A percentile compares a stretch with the other conserved stretches of the same genome.
Conservation (phyloP, 2,113 vertebrate genomes). For the Bombycilla garrulus region DNA sequence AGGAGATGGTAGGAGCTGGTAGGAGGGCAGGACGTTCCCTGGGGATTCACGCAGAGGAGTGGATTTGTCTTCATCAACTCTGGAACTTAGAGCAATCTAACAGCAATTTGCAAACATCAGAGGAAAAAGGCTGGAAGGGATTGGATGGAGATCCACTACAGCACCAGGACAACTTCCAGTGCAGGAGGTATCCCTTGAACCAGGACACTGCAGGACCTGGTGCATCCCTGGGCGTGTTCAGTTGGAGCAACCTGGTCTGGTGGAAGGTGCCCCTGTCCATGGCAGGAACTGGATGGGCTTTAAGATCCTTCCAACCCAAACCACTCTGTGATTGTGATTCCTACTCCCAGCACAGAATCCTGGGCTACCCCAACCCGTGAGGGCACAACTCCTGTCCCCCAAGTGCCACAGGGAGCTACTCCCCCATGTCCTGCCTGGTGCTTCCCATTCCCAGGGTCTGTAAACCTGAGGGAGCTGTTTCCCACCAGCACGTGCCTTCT, state of each 20-base stretch:
- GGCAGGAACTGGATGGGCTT: background rate
- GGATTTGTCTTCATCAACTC: background rate
- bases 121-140: background rate
- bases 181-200: background rate
- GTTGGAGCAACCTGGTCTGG: background rate
- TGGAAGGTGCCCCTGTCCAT: background rate
- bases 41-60: background rate
- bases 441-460: background rate
- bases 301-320: background rate
- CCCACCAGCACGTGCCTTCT: accelerated
- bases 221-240: background rate
- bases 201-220: background rate
- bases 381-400: background rate
- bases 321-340: background rate
- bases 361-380: background rate
- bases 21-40: background rate
- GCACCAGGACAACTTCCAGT: background rate
- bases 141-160: background rate
- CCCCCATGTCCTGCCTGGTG: accelerated
- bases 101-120: background rate
- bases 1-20: background rate
- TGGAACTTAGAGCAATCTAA: background rate
- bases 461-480: background rate
- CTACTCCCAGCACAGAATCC: background rate
- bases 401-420: too few species aligned